Evolutionary conservation across 2,113 vertebrate genomes (phyloP).

Genomic region (Austrofundulus limnaeus): DNA sequence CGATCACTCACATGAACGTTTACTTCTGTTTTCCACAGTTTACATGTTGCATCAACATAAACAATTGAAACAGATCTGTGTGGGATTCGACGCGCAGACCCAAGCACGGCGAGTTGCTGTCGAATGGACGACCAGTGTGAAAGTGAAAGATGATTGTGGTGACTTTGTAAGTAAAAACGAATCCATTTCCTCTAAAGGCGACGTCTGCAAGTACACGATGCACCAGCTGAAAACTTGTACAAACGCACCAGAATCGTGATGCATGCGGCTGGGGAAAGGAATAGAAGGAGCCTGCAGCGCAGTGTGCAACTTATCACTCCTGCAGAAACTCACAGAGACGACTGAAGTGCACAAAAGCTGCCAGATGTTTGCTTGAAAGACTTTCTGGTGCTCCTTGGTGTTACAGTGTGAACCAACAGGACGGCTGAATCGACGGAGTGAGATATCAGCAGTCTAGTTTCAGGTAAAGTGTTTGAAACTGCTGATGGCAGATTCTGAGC

Average conservation of each 20-base stretch:
- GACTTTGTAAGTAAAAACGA: conserved; percentile 27
- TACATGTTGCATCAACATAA: conserved; percentile 6
- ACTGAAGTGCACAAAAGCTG: not conserved
- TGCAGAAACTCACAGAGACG: conserved; percentile 2
- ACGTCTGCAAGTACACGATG: not conserved
- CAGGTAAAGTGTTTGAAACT: conserved; percentile 21
- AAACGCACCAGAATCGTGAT: not conserved
- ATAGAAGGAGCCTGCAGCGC: conserved; percentile 3
- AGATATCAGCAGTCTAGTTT: conserved; percentile 35
- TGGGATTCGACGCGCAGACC: not conserved
- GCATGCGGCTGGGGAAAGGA: conserved; percentile 5
- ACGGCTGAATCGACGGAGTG: conserved; percentile 15
- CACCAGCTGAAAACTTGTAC: not conserved
- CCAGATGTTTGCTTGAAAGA: not conserved
- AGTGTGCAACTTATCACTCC: not conserved
- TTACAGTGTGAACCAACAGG: conserved; percentile 13
- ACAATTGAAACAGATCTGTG: conserved; percentile 31
- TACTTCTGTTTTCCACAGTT: not conserved
- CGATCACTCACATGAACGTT: not conserved
- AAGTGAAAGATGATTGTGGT: conserved; percentile 62
- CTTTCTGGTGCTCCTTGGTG: not conserved
- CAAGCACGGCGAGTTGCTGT: not conserved
- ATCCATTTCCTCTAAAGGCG: conserved; percentile 39
- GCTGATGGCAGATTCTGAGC: conserved; percentile 28
- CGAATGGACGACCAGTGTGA: conserved; percentile 32